Conservation (phyloP, 2,888 invertebrate genomes). For the Eilema griseolum region DNA sequence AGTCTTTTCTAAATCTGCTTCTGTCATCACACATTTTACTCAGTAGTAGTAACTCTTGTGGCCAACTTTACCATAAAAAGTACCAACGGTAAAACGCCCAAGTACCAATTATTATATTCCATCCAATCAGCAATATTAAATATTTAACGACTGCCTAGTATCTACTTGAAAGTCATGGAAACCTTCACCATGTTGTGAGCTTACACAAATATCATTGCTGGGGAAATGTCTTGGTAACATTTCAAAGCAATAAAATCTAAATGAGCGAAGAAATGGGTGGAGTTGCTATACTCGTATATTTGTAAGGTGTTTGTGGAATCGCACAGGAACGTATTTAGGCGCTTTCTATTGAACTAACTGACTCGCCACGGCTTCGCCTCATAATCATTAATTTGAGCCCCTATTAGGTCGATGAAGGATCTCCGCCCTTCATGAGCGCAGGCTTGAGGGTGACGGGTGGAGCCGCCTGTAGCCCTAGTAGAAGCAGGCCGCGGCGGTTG, state of each 20-base stretch:
- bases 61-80: neutral
- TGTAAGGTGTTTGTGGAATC: neutral
- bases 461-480: too few relatives aligned
- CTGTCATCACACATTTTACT: too few relatives aligned
- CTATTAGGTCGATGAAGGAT: too few relatives aligned
- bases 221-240: constrained; percentile 62
- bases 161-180: neutral
- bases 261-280: constrained; percentile 44
- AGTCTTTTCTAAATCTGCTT: too few relatives aligned
- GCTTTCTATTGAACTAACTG: neutral
- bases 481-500: too few relatives aligned
- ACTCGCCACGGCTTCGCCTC: too few relatives aligned
- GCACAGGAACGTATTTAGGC: constrained; percentile 16
- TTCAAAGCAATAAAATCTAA: constrained; percentile 57
- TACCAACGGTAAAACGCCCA: neutral
- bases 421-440: too few relatives aligned
- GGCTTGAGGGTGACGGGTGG: too few relatives aligned
- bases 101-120: neutral
- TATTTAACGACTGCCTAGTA: neutral
- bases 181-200: too few relatives aligned
- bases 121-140: neutral
- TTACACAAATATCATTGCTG: constrained; percentile 30
- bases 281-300: constrained; percentile 25
- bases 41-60: neutral
- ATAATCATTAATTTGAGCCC: too few relatives aligned